Evolutionary conservation across 2,797 vertebrate genomes (phyloP).

Genomic region (Orestias chungarensis): DNA sequence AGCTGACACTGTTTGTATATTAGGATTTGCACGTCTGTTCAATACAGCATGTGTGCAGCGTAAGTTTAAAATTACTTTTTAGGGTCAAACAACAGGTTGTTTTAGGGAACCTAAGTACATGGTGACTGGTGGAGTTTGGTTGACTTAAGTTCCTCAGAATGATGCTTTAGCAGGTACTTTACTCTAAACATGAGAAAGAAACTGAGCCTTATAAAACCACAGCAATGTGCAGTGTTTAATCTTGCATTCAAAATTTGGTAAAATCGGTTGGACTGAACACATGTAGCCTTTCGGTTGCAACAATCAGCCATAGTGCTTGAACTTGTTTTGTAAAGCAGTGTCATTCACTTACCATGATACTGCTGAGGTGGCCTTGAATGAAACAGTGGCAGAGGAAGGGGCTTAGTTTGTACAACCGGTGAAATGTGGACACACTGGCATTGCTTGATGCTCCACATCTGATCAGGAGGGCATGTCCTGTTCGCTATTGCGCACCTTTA

Average conservation of each 20-base stretch:
- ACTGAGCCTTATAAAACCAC: background rate
- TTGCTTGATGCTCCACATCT: conserved; percentile 60
- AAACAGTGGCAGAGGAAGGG: conserved; percentile 34
- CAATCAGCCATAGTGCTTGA: too few species aligned
- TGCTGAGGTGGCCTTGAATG: conserved; percentile 47
- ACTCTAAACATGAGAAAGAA: background rate
- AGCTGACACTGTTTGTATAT: background rate
- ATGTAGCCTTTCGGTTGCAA: too few species aligned
- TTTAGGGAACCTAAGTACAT: background rate
- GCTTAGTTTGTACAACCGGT: conserved; percentile 26
- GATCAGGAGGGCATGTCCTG: conserved; percentile 58
- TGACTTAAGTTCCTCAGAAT: background rate
- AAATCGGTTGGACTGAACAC: background rate
- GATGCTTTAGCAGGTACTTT: background rate
- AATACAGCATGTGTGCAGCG: background rate
- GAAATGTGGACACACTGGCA: conserved; percentile 54
- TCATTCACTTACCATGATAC: conserved; percentile 51
- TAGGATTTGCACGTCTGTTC: background rate
- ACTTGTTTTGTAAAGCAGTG: conserved; percentile 5
- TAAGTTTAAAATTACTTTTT: background rate
- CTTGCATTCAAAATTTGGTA: background rate
- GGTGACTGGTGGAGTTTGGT: background rate
- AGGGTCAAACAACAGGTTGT: background rate
- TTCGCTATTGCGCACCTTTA: conserved; percentile 64
- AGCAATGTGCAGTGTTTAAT: background rate